Evolutionary conservation across 1,140 invertebrate genomes (phyloP).

Genomic region (Drosophila novamexicana): DNA sequence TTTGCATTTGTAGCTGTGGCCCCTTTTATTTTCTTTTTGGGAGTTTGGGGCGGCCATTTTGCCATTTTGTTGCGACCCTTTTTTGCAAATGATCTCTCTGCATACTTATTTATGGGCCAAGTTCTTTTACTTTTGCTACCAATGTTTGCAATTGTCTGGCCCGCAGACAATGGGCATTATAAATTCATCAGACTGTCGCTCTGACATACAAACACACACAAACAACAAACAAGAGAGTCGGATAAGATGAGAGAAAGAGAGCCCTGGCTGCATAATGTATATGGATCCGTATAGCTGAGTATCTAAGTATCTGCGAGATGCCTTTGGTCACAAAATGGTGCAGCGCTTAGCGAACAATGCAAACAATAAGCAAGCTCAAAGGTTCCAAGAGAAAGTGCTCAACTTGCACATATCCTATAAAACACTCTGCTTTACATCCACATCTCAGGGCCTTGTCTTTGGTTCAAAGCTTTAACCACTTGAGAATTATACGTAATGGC

Average conservation of each 20-base stretch:
- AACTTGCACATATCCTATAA: background rate
- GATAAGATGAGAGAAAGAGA: background rate
- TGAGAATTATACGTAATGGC: too few relatives aligned
- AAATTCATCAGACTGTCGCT: conserved; percentile 75
- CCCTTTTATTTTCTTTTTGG: conserved; percentile 9
- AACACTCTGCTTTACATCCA: background rate
- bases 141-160: conserved; percentile 72
- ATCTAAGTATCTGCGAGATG: conserved; percentile 56
- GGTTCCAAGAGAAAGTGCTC: background rate
- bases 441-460: too few relatives aligned
- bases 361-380: conserved; percentile 47
- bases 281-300: conserved; percentile 21
- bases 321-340: conserved; percentile 71
- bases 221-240: background rate
- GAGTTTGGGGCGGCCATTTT: conserved; percentile 6
- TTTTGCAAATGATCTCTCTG: conserved; percentile 36
- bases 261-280: conserved; percentile 67
- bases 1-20: conserved; percentile 23
- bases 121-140: conserved; percentile 41
- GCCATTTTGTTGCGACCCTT: conserved; percentile 35
- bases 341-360: conserved; percentile 72
- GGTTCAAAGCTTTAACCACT: too few relatives aligned
- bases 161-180: conserved; percentile 79
- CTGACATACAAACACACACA: conserved; percentile 40
- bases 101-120: conserved; percentile 50